Percentiles rank a stretch among this genome's conserved stretches.
phyloP scores from a whole-genome alignment of 2,888 invertebrate species.

The Nomada fucata region DNA sequence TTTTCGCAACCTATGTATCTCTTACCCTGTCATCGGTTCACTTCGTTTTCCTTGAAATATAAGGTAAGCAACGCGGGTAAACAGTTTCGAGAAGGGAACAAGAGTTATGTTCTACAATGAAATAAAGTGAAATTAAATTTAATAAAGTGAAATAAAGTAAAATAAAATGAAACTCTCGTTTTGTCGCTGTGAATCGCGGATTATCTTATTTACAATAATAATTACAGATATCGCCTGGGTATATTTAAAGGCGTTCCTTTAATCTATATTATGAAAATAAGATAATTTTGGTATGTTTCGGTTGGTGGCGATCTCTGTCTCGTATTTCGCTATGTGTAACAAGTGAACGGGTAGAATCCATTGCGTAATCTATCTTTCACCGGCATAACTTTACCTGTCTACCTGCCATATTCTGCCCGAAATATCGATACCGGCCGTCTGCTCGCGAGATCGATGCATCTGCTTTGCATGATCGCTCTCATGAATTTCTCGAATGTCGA shows the following conservation, averaged over 20 bases:
- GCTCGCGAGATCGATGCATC: slow-evolving; percentile 37
- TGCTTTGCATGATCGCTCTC: slow-evolving; percentile 11
- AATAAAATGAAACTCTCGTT: neutral
- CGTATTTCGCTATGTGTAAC: neutral
- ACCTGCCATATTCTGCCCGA: neutral
- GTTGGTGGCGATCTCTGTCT: neutral
- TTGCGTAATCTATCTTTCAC: slow-evolving; percentile 20
- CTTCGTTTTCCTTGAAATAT: neutral
- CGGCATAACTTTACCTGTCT: slow-evolving; percentile 1
- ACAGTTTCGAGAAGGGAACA: neutral
- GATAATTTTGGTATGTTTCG: neutral
- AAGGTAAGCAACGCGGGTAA: too few species aligned
- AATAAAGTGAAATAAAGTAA: too few species aligned
- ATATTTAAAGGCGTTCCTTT: neutral
- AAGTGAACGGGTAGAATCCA: neutral
- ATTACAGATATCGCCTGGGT: neutral
- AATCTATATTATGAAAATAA: neutral
- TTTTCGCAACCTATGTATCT: neutral
- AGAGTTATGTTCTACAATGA: too few species aligned
- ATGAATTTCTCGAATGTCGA: slow-evolving; percentile 19
- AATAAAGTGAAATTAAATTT: too few species aligned
- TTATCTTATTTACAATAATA: neutral
- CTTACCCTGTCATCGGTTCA: too few species aligned
- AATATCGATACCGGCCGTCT: slow-evolving; percentile 10
- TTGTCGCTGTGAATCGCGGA: neutral